Base-by-base conservation (phyloP, 1,140 invertebrate genomes). In the Zeugodacus cucurbitae region DNA sequence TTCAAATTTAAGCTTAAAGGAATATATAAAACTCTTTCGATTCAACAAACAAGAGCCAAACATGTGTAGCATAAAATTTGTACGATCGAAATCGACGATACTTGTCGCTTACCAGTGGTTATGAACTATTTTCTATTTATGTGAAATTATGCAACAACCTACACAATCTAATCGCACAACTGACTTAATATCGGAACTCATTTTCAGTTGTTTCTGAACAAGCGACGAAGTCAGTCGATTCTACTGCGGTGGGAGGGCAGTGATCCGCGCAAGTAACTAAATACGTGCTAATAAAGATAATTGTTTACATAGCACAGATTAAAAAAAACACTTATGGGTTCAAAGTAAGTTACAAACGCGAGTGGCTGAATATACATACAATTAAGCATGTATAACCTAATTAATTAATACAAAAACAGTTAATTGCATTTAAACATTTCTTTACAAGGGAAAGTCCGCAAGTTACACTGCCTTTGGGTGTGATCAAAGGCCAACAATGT, bases 401-500 rank as follows among this genome's bases (percentile, higher is more conserved):
- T 17, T 48, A 54, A 82, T 48, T 87, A 6, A 62, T 64, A 41
- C 7, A 20, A 22, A 5, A 34, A 29, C 41, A 59, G 6, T 17
- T 34, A 67, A 62, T 67, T 37, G 26, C 44, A 67, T 41, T 57
- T 5, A 70, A 70, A 70, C 54, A 32, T 34, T 32, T n/a, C n/a
- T 32, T 74, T 78, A 37, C 26, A 70, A 67, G 62, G 8, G 57
- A 59, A 67, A n/a, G 29, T 44, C 3, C 4, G 14, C n/a, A 48
- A 26, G 17, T 88, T 8, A 74, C 41, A 29, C 34, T 88, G 44
- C 87, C 91, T 1, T 8, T 91, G 70, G 91, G 91, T 6, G 89
- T 57, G 29, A 89, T 93, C 4, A 88, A 88, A 86, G 93, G 93
- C 44, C 11, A 29, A 17, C 48, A 59, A 20, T 34, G 85, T 4